Conservation (phyloP, 2,113 vertebrate genomes). For the Marcusenius ussheri region DNA sequence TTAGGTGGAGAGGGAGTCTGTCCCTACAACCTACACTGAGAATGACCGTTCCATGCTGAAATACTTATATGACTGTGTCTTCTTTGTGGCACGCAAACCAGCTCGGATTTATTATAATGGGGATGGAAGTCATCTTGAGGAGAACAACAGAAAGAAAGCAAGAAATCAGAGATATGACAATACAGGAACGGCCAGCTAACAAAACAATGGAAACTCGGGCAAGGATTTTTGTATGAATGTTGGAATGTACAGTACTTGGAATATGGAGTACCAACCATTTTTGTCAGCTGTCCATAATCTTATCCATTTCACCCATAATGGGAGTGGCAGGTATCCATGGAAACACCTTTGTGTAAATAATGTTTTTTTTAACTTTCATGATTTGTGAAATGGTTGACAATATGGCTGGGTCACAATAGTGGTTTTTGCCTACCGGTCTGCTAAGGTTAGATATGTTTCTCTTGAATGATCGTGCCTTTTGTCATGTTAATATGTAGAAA, state of each 20-base stretch:
- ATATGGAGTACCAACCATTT: not conserved
- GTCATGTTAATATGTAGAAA: slow-evolving; percentile 4
- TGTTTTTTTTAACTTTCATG: not conserved
- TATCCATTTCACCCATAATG: not conserved
- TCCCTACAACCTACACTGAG: slow-evolving; percentile 91
- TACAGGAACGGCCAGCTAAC: not conserved
- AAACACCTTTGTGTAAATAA: not conserved
- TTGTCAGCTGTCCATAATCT: not conserved
- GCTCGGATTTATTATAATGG: slow-evolving; percentile 41
- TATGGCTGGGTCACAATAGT: not conserved
- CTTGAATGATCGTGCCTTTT: slow-evolving; percentile 14
- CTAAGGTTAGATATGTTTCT: not conserved
- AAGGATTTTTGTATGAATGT: not conserved
- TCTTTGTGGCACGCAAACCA: slow-evolving; percentile 92
- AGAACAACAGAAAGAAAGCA: slow-evolving; percentile 37
- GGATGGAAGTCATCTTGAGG: slow-evolving; percentile 29
- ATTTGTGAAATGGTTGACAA: slow-evolving; percentile 3
- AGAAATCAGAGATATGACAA: slow-evolving; percentile 46
- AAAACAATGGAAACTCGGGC: not conserved
- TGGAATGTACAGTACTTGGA: not conserved
- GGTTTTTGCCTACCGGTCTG: not conserved
- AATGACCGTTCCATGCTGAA: slow-evolving; percentile 94
- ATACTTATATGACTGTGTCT: slow-evolving; percentile 91
- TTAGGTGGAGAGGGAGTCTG: slow-evolving; percentile 84
- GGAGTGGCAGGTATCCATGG: not conserved